A percentile compares a stretch with the other conserved stretches of the same genome.
Conservation (phyloP, 2,888 invertebrate genomes). For the Drosophila acutilabella region DNA sequence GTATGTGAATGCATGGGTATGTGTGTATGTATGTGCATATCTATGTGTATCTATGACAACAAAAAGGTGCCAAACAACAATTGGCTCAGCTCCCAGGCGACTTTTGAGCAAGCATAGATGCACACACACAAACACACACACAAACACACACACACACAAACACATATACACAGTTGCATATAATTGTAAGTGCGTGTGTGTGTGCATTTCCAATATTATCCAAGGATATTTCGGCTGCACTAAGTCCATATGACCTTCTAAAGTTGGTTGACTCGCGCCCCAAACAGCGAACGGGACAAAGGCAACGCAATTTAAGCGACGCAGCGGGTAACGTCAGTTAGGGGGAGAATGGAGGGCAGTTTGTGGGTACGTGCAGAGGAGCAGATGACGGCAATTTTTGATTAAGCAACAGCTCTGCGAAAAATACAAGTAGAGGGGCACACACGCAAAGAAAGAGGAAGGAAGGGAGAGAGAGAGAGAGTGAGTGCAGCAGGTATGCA, state of each 20-base stretch:
- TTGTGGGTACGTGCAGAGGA: not conserved
- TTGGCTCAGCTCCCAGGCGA: conserved; percentile 51
- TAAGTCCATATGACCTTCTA: conserved; percentile 81
- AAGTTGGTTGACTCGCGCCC: conserved; percentile 79
- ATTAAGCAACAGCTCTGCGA: conserved; percentile 62
- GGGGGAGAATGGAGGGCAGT: not conserved
- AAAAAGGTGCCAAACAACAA: conserved; percentile 54
- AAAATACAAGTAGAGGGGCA: conserved; percentile 48
- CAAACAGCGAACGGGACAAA: conserved; percentile 4
- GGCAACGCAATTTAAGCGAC: conserved; percentile 1
- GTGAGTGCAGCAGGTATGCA: conserved; percentile 7
- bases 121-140: conserved; percentile 17
- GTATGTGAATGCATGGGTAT: not conserved
- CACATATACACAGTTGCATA: conserved; percentile 11
- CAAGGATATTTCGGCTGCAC: conserved; percentile 78
- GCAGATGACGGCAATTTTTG: conserved; percentile 46
- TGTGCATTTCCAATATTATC: conserved; percentile 72
- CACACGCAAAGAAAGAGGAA: conserved; percentile 5
- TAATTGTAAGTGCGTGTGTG: conserved; percentile 23
- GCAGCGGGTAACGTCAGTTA: not conserved
- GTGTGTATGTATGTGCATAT: conserved; percentile 1
- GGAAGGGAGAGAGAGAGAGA: conserved; percentile 1
- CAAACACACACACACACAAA: conserved; percentile 14
- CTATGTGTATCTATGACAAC: conserved; percentile 53
- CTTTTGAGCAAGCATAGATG: conserved; percentile 38